Evolutionary conservation across 2,888 invertebrate species (phyloP), one percentile per base, ranked within the genome.

Genomic region (Caenorhabditis wallacei): DNA sequence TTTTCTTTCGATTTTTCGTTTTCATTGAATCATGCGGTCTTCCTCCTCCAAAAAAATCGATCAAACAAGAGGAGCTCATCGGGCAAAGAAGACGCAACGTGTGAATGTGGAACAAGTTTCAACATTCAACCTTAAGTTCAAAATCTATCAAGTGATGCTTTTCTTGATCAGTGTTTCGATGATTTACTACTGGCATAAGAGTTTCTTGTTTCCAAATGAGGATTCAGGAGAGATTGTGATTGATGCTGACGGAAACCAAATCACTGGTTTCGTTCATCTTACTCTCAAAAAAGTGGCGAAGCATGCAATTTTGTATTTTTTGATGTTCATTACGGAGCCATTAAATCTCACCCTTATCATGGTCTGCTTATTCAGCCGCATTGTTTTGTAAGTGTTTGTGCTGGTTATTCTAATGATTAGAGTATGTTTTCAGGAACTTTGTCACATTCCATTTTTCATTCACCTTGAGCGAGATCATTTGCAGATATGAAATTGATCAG

Each of bases 331-430:
- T 3, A 35, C 63, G 3, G 43, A 63, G 8, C 72, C 72, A 3
- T 30, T 63, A 24, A 72, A 63, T 18, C 18, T 72, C 35, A 54
- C 72, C 2, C 61, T 72, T 2, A 18, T 72, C 20, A 72, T 72
- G 61, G n/a, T 72, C 16, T 61, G 63, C 30, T 8, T 40, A 2
- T 26, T 72, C 18, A 54, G 63, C n/a, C 37, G 72, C 5, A 26
- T 63, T 13, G 63, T 72, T 18, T 2, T 72, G 72, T 72, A 43
- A 63, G 72, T 53, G 30, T 3, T 35, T 7, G n/a, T 4, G 22
- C 11, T 53, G n/a, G 11, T 18, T 4, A 11, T 53, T 53, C 22
- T 10, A 18, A 24, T 24, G 3, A 24, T 8, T 24, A n/a, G n/a
- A n/a, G 30, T 30, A 3, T 8, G 3, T 30, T 30, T 63, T n/a